Evolutionary conservation across 2,797 vertebrate species (phyloP), one percentile per base, ranked within the genome.

Genomic region (Bradypodion pumilum): DNA sequence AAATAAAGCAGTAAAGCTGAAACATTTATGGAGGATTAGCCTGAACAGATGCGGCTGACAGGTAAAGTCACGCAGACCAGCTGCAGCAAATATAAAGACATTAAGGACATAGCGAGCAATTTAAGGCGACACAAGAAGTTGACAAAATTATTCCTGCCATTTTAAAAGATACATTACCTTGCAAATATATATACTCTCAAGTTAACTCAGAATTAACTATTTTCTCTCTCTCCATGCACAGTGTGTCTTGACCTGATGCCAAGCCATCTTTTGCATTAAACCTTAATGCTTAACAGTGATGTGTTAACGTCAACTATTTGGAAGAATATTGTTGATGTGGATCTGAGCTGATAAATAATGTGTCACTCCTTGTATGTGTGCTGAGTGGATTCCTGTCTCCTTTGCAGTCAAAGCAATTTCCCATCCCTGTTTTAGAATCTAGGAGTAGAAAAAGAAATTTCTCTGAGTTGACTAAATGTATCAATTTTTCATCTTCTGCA

Each of bases 51-150:
- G 25, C 77, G 37, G 25, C 12, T 75, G 44, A 87, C 82, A 49
- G n/a, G 9, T 21, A 44, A 65, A 76, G 85, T 85, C 56, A 78
- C 60, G 40, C 72, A 76, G 12, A 83, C 16, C 0, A 85, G 42
- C 35, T 60, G 49, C n/a, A n/a, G n/a, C 81, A 85, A 89, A 75
- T 89, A 79, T 84, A 89, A 83, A 27, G 44, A 9, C 77, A 77
- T 60, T n/a, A 32, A 5, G 2, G 29, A 40, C 19, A 42, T 2
- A 3, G 10, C 21, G 23, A 88, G 21, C 49, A n/a, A 80, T 75
- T 90, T 85, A 73, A 69, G 29, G 15, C 23, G 70, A 19, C 82
- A 65, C 9, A 27, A 29, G 32, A 27, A 81, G 23, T 69, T 76
- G 40, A 83, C 16, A 29, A 65, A 84, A 74, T 63, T 21, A 27